Conservation (phyloP, 2,797 vertebrate genomes). For the Chiloscyllium punctatum region DNA sequence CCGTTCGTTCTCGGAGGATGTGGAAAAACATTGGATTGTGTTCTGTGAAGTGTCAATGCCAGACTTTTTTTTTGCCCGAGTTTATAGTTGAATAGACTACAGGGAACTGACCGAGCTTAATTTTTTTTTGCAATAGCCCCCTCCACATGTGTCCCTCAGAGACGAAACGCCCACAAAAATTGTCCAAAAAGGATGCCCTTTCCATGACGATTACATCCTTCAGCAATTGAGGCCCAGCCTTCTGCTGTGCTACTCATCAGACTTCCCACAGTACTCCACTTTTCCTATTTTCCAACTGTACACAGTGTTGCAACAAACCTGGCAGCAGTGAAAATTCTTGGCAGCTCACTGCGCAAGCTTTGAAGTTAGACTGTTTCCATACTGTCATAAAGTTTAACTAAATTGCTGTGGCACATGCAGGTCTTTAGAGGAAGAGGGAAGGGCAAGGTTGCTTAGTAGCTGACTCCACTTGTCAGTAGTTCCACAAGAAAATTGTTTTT, state of each 20-base stretch:
- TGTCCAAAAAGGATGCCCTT: background rate
- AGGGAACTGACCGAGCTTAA: constrained; percentile 5
- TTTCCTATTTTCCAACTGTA: background rate
- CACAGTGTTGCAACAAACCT: constrained; percentile 3
- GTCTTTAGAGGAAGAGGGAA: background rate
- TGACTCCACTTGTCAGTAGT: constrained; percentile 11
- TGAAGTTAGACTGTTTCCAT: constrained; percentile 35
- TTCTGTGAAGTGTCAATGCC: background rate
- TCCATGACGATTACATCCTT: constrained; percentile 11
- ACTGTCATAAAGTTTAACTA: constrained; percentile 17
- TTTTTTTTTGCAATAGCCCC: background rate
- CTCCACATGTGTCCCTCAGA: background rate
- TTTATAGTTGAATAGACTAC: background rate
- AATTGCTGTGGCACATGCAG: background rate
- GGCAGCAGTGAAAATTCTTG: background rate
- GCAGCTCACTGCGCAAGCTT: constrained; percentile 6
- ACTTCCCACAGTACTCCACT: background rate
- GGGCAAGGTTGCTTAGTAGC: background rate
- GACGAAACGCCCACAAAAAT: background rate
- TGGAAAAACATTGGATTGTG: background rate
- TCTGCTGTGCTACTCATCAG: background rate
- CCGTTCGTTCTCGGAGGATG: constrained; percentile 4
- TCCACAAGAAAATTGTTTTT: background rate
- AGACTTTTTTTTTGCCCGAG: constrained; percentile 6
- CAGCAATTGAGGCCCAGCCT: background rate